A percentile compares a stretch with the other conserved stretches of the same genome.
phyloP scores from a whole-genome alignment of 1,140 invertebrate species.

The Melipona quadrifasciata region DNA sequence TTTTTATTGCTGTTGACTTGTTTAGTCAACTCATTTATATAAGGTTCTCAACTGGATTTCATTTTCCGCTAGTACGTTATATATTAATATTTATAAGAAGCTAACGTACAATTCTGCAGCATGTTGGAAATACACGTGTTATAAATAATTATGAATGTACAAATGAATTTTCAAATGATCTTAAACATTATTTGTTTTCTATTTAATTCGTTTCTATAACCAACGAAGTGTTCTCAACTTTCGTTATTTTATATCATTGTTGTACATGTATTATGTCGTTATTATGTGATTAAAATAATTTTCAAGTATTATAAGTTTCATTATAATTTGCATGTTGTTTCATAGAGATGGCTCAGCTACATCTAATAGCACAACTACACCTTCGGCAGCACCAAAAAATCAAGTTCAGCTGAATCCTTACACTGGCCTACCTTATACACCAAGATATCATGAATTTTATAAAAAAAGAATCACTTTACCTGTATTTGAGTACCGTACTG shows the following conservation, averaged over 20 bases:
- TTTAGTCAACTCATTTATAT: conserved; percentile 47
- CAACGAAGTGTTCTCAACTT: conserved; percentile 26
- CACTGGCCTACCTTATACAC: conserved; percentile 89
- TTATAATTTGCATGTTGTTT: conserved; percentile 23
- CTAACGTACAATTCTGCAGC: background rate
- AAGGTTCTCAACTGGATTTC: conserved; percentile 52
- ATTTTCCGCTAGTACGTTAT: background rate
- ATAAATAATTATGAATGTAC: background rate
- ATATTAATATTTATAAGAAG: background rate
- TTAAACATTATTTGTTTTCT: background rate
- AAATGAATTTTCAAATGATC: background rate
- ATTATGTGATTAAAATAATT: background rate
- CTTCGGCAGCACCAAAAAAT: conserved; percentile 79
- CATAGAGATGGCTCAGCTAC: conserved; percentile 74
- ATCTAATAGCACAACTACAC: conserved; percentile 70
- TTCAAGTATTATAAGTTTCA: background rate
- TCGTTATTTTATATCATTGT: background rate
- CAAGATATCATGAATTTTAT: conserved; percentile 91
- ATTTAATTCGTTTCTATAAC: background rate
- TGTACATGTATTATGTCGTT: background rate
- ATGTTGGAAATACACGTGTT: background rate
- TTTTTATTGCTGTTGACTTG: conserved; percentile 33
- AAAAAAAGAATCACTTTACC: conserved; percentile 95
- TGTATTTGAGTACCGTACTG: conserved; percentile 98
- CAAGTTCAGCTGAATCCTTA: conserved; percentile 87